Evolutionary conservation across 2,888 invertebrate genomes (phyloP), one percentile per base, ranked within the genome.

Genomic region (Eristalis pertinax): DNA sequence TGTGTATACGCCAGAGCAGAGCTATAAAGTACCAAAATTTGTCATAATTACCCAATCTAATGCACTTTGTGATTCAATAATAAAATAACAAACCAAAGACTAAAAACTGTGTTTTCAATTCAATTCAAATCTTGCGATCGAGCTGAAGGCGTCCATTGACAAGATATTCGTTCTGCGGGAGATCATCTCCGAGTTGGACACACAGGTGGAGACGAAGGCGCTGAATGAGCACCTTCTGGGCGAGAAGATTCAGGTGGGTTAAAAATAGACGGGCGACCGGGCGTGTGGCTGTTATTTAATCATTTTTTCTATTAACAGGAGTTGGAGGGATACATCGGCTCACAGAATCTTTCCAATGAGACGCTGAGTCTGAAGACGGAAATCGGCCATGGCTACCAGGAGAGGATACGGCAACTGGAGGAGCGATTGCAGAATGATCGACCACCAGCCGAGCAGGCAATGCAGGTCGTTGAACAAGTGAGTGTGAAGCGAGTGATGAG

Each of bases 121-220:
- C n/a, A n/a, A n/a, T n/a, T n/a, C n/a, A n/a, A n/a, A n/a, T n/a
- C n/a, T n/a, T n/a, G n/a, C n/a, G 91, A 93, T 94, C 1, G 97
- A 97, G 89, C 92, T 97, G 1, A 95, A 96, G 92, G 95, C 95
- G n/a, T 95, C 96, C 0, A 94, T 96, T 38, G 96, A 97, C 74
- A 97, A 97, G 92, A 95, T 97, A 26, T 94, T 94, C 90, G 94
- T 96, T 13, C 93, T 97, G 19, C 94, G 97, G 41, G 97, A 97
- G 81, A 96, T 97, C 73, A 96, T 98, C 73, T 94, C 95, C 0
- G 96, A 96, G 89, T 92, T 97, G 58, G 98, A 98, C 91, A 93
- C 93, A 0, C 97, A 97, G 91, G 93, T 97, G 0, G 96, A 97
- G 91, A 93, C 94, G 13, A 96, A 96, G 91, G 93, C 94, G 0